Conservation (phyloP, 2,113 vertebrate genomes). For the Mastomys coucha region DNA sequence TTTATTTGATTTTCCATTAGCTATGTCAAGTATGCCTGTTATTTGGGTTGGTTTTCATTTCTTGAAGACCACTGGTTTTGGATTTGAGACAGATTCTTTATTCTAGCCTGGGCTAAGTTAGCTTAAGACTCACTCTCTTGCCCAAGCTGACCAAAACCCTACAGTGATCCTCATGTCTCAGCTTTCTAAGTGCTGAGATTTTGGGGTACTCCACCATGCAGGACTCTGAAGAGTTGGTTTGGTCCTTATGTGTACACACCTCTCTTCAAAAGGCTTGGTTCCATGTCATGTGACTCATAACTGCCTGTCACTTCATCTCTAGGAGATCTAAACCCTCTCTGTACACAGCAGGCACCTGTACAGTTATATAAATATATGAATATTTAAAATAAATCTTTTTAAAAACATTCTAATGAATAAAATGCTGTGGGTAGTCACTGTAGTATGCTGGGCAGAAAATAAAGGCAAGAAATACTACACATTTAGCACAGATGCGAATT, state of each 20-base stretch:
- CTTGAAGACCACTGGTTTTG: background rate
- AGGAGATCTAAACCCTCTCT: background rate
- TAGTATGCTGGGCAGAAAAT: background rate
- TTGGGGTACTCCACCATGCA: background rate
- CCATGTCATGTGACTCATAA: background rate
- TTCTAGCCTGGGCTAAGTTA: background rate
- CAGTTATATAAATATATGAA: background rate
- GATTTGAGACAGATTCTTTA: background rate
- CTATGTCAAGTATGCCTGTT: background rate
- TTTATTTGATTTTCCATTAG: constrained; percentile 12
- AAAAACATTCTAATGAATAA: background rate
- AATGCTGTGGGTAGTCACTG: background rate
- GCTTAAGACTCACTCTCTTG: background rate
- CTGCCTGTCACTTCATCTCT: background rate
- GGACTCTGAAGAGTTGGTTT: background rate
- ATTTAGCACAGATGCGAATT: background rate
- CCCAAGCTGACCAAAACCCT: background rate
- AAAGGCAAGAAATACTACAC: background rate
- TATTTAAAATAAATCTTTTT: background rate
- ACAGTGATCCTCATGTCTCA: background rate
- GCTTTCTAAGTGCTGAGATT: background rate
- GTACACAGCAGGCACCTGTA: background rate
- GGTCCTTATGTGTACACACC: background rate
- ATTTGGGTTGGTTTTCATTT: background rate
- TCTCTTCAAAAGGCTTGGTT: background rate